Percentiles rank a stretch among this genome's conserved stretches.
Evolutionary conservation across 1,140 invertebrate species (phyloP).

Genomic region (Heliconius melpomene): DNA sequence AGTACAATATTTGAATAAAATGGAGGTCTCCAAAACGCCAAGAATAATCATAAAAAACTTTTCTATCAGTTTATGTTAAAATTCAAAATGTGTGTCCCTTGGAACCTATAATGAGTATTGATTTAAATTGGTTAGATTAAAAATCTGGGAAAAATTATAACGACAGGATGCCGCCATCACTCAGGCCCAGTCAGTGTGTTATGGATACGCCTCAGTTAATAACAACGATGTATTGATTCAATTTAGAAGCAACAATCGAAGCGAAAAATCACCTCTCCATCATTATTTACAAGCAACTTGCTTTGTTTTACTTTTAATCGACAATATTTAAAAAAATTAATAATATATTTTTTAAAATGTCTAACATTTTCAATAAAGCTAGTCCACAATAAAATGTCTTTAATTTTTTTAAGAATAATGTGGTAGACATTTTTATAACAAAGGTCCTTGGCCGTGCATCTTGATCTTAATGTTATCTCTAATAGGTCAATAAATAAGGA

Average conservation of each 20-base stretch:
- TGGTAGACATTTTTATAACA: slow-evolving; percentile 80
- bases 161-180: slow-evolving; percentile 60
- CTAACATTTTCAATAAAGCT: background rate
- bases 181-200: slow-evolving; percentile 29
- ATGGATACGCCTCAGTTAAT: slow-evolving; percentile 50
- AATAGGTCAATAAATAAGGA: slow-evolving; percentile 81
- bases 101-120: slow-evolving; percentile 78
- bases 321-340: background rate
- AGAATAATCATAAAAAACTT: slow-evolving; percentile 75
- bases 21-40: slow-evolving; percentile 55
- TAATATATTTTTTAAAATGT: background rate
- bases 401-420: slow-evolving; percentile 79
- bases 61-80: slow-evolving; percentile 65
- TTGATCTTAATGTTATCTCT: slow-evolving; percentile 81
- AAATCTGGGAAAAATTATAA: slow-evolving; percentile 79
- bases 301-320: background rate
- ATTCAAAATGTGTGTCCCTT: slow-evolving; percentile 72
- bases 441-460: slow-evolving; percentile 81
- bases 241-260: background rate
- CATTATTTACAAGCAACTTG: background rate
- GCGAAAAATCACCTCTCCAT: background rate
- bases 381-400: slow-evolving; percentile 59
- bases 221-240: background rate
- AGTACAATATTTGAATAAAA: background rate
- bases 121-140: slow-evolving; percentile 79